Conservation (phyloP, 2,888 invertebrate species). For the Nomada flava region DNA sequence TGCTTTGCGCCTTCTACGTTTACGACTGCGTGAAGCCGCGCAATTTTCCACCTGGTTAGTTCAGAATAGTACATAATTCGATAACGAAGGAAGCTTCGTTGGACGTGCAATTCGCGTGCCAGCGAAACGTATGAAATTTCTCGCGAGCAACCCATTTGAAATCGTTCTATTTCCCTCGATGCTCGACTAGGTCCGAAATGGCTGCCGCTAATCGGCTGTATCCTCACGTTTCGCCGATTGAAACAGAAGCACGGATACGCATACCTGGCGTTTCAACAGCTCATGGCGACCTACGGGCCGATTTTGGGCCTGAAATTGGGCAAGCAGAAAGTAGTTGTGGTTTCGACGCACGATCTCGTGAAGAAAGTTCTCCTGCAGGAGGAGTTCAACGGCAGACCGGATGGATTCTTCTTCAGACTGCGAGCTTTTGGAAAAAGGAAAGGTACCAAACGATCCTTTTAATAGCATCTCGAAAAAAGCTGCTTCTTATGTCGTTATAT, state of each 20-base stretch:
- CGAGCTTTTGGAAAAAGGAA: slow-evolving; percentile 88
- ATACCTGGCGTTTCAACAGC: slow-evolving; percentile 87
- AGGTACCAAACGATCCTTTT: slow-evolving; percentile 84
- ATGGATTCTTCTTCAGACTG: slow-evolving; percentile 89
- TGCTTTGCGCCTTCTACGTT: slow-evolving; percentile 65
- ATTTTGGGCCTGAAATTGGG: slow-evolving; percentile 89
- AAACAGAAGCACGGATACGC: slow-evolving; percentile 84
- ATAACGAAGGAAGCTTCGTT: too few relatives aligned
- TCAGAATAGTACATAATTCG: not conserved
- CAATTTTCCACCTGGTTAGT: slow-evolving; percentile 78
- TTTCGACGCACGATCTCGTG: slow-evolving; percentile 87
- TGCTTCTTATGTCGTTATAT: not conserved
- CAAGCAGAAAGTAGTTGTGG: slow-evolving; percentile 86
- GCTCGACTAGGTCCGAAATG: slow-evolving; percentile 85
- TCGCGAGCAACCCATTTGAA: not conserved
- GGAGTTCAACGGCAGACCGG: slow-evolving; percentile 89
- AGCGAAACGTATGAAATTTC: not conserved
- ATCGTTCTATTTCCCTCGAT: not conserved
- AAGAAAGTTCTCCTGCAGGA: slow-evolving; percentile 87
- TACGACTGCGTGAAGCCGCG: slow-evolving; percentile 76
- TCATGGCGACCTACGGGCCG: slow-evolving; percentile 87
- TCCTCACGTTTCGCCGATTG: slow-evolving; percentile 81
- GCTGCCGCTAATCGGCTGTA: slow-evolving; percentile 86
- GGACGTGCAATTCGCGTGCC: too few relatives aligned
- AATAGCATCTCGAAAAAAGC: not conserved